phyloP scores from a whole-genome alignment of 2,797 vertebrate species.

The Hapalemur alaotrensis region DNA sequence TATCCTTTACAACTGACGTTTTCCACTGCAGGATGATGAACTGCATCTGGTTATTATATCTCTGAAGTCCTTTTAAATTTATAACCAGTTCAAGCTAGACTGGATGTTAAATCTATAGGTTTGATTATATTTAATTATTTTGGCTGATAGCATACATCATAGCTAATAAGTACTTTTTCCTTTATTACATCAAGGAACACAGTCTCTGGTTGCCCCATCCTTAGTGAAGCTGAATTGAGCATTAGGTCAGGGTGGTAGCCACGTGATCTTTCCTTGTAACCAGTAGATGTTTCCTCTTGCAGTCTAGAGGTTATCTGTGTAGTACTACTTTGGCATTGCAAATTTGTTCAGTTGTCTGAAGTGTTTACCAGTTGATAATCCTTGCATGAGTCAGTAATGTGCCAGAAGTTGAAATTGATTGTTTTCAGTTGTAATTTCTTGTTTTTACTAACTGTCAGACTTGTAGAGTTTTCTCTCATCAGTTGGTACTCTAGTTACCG shows the following conservation, averaged over 20 bases:
- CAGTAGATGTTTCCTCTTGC: neutral
- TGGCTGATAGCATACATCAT: neutral
- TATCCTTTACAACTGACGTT: neutral
- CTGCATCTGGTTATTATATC: neutral
- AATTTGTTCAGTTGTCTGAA: neutral
- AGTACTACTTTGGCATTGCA: neutral
- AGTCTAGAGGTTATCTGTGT: neutral
- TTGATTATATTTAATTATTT: neutral
- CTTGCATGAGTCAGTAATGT: neutral
- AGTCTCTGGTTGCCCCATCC: neutral
- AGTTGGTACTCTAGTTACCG: neutral
- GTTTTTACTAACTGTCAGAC: neutral
- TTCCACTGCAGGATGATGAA: neutral
- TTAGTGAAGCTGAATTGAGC: neutral
- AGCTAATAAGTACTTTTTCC: neutral
- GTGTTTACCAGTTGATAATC: neutral
- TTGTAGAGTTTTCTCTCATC: neutral
- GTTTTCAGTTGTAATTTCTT: neutral
- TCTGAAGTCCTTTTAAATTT: neutral
- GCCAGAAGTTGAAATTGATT: neutral
- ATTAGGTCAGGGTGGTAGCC: neutral
- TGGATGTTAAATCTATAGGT: neutral
- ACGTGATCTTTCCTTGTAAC: neutral
- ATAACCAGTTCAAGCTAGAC: neutral
- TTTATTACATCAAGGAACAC: neutral